Conservation (phyloP, 2,888 invertebrate genomes). For the Halictus quadricinctus region DNA sequence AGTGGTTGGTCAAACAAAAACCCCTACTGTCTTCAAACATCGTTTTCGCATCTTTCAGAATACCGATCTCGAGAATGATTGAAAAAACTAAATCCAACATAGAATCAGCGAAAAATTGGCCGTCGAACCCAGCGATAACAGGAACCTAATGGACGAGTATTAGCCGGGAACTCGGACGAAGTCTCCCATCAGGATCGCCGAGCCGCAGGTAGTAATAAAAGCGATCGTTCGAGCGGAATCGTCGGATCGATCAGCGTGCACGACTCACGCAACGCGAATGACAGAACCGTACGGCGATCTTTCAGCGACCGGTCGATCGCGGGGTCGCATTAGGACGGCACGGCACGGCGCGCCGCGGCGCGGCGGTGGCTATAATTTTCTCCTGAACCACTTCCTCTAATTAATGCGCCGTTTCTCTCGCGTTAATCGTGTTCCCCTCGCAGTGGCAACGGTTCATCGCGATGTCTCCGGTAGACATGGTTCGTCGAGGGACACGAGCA, state of each 20-base stretch:
- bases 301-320: slow-evolving; percentile 15
- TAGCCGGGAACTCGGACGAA: background rate
- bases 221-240: background rate
- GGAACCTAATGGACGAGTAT: background rate
- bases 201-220: background rate
- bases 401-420: slow-evolving; percentile 76
- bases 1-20: too few relatives aligned
- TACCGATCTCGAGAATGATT: background rate
- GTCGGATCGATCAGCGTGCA: slow-evolving; percentile 10
- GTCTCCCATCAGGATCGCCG: background rate
- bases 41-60: too few relatives aligned
- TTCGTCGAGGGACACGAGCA: slow-evolving; percentile 13
- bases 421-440: slow-evolving; percentile 73
- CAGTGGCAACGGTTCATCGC: slow-evolving; percentile 57
- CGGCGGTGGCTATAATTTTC: slow-evolving; percentile 50
- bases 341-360: background rate
- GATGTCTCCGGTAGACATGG: slow-evolving; percentile 30
- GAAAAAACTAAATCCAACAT: background rate
- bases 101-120: background rate
- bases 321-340: background rate
- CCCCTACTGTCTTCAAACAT: too few relatives aligned
- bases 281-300: slow-evolving; percentile 21
- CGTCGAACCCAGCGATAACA: background rate
- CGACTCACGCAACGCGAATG: slow-evolving; percentile 12
- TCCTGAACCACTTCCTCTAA: slow-evolving; percentile 69